Percentiles rank a stretch among this genome's conserved stretches.
These are phyloP conservation scores for Physella acuta DNA, from an alignment of 1,140 invertebrate species.

Conservation along the genomic window DNA sequence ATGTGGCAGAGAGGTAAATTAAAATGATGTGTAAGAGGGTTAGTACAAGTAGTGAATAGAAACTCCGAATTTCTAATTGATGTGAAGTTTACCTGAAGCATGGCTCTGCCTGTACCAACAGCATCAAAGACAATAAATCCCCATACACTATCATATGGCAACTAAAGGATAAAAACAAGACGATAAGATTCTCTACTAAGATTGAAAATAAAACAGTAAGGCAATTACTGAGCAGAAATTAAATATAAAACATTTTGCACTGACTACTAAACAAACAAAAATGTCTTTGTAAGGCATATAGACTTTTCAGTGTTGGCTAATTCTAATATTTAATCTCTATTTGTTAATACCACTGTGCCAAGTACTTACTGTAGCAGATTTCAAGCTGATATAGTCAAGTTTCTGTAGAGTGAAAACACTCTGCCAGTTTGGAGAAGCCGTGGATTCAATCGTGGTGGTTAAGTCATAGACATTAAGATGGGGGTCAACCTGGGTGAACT, in stretches of 20 bases:
- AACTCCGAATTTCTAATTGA: background rate
- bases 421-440: constrained; percentile 67
- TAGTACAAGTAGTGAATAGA: background rate
- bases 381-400: constrained; percentile 43
- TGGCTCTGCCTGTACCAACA: constrained; percentile 84
- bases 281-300: no score
- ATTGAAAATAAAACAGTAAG: no score
- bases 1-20: background rate
- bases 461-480: constrained; percentile 84
- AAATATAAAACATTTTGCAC: no score
- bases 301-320: no score
- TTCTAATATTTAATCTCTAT: no score
- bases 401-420: constrained; percentile 34
- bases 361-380: background rate
- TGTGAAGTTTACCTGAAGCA: constrained; percentile 66
- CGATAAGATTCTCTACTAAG: no score
- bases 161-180: constrained; percentile 29
- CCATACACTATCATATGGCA: constrained; percentile 71
- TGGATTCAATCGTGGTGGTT: constrained; percentile 79
- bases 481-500: constrained; percentile 82
- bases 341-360: no score
- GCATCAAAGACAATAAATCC: constrained; percentile 88
- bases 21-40: background rate
- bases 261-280: no score
- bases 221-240: no score